These are phyloP conservation scores for Chelon auratus DNA, from an alignment of 2,797 vertebrate species.

Conservation along the genomic window DNA sequence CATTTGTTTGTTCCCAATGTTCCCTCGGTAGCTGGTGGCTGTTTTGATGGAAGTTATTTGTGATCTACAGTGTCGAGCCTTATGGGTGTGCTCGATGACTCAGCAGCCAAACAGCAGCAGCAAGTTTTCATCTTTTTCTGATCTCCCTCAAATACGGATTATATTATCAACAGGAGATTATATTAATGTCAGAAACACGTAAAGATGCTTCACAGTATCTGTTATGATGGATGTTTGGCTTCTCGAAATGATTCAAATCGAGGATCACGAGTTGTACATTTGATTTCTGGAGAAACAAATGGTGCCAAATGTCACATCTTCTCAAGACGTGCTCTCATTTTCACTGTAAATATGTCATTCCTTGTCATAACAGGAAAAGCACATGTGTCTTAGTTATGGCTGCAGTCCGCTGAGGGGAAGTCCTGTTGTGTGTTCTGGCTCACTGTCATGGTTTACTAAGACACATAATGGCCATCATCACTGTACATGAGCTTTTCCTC, in stretches of 20 bases:
- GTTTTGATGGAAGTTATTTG: slow-evolving; percentile 29
- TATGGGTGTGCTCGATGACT: slow-evolving; percentile 33
- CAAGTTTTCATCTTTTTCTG: slow-evolving; percentile 5
- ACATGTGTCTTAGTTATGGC: too few relatives aligned
- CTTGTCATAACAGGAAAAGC: too few relatives aligned
- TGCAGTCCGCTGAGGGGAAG: too few relatives aligned
- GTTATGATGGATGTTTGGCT: not conserved
- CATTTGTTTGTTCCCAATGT: slow-evolving; percentile 35
- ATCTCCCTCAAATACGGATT: not conserved
- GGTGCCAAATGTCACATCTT: too few relatives aligned
- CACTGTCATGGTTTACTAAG: too few relatives aligned
- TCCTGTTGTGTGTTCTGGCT: too few relatives aligned
- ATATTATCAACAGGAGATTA: not conserved
- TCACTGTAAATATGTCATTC: too few relatives aligned
- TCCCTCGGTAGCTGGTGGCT: slow-evolving; percentile 11
- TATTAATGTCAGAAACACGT: slow-evolving; percentile 5
- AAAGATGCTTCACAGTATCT: not conserved
- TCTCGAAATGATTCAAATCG: not conserved
- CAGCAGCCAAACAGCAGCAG: slow-evolving; percentile 18
- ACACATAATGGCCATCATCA: too few relatives aligned
- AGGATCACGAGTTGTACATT: not conserved
- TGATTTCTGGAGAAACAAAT: not conserved
- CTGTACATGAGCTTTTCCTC: too few relatives aligned
- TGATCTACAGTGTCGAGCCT: slow-evolving; percentile 18
- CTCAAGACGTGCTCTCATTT: too few relatives aligned